Conservation (phyloP, 2,888 invertebrate species). For the Nemapogon koenigi region DNA sequence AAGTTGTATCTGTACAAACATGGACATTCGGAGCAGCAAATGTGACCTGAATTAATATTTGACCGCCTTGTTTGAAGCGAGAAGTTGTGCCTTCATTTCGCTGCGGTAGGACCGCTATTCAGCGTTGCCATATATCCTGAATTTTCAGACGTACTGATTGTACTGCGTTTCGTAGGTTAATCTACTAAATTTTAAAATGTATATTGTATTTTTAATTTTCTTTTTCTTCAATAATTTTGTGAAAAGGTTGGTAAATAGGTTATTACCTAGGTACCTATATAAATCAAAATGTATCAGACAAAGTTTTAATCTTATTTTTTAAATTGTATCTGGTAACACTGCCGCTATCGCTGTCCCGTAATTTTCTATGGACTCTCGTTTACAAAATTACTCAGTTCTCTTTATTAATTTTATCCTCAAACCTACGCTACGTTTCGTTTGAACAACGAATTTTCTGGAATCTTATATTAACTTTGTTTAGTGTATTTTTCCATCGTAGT, state of each 20-base stretch:
- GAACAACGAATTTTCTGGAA: too few species aligned
- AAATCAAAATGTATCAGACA: too few species aligned
- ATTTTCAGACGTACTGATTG: too few species aligned
- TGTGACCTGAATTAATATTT: slow-evolving; percentile 62
- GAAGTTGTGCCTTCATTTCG: slow-evolving; percentile 42
- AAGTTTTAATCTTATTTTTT: too few species aligned
- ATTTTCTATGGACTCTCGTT: slow-evolving; percentile 44
- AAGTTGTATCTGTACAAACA: slow-evolving; percentile 56
- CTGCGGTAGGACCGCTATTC: slow-evolving; percentile 20
- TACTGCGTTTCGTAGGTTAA: too few species aligned
- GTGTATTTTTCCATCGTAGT: too few species aligned
- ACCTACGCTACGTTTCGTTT: background rate
- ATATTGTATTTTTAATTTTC: background rate
- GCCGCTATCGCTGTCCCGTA: slow-evolving; percentile 25
- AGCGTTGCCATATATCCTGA: too few species aligned
- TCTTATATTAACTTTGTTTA: too few species aligned
- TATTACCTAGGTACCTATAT: too few species aligned
- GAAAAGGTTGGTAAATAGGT: too few species aligned
- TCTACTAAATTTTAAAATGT: background rate
- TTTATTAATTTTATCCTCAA: slow-evolving; percentile 11
- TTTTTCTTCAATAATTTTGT: too few species aligned
- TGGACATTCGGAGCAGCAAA: slow-evolving; percentile 44
- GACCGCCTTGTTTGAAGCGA: slow-evolving; percentile 24
- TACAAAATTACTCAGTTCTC: slow-evolving; percentile 26
- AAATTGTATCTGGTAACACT: too few species aligned